Conservation (phyloP, 2,888 invertebrate species). For the Hymenopus coronatus region DNA sequence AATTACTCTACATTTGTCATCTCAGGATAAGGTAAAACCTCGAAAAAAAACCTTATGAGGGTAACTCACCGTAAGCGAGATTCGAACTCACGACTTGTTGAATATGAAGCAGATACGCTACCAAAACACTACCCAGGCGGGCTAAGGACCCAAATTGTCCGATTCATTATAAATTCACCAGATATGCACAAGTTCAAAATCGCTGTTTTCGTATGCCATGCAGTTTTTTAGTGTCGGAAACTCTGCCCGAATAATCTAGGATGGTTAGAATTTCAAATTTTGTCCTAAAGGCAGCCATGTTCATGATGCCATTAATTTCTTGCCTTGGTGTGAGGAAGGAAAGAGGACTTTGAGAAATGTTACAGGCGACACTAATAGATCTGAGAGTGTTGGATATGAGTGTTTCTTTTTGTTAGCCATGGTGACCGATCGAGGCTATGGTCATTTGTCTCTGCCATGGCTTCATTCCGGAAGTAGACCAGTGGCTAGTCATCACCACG, state of each 20-base stretch:
- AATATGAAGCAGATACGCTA: no score
- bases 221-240: neutral
- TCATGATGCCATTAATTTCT: neutral
- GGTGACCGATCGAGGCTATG: neutral
- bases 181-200: neutral
- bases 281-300: neutral
- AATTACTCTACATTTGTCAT: no score
- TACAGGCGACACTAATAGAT: neutral
- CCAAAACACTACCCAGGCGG: no score
- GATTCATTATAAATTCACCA: neutral
- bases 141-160: no score
- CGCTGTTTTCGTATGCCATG: neutral
- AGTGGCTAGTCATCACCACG: neutral
- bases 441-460: neutral
- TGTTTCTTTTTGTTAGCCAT: neutral
- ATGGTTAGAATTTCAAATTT: neutral
- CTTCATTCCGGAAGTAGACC: neutral
- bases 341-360: neutral
- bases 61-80: no score
- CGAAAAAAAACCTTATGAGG: no score
- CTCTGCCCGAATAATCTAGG: neutral
- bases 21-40: no score
- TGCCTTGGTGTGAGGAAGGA: neutral
- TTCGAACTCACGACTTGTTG: no score
- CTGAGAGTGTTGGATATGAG: neutral